phyloP scores from a whole-genome alignment of 2,797 vertebrate genomes.

The Sebastes minor region DNA sequence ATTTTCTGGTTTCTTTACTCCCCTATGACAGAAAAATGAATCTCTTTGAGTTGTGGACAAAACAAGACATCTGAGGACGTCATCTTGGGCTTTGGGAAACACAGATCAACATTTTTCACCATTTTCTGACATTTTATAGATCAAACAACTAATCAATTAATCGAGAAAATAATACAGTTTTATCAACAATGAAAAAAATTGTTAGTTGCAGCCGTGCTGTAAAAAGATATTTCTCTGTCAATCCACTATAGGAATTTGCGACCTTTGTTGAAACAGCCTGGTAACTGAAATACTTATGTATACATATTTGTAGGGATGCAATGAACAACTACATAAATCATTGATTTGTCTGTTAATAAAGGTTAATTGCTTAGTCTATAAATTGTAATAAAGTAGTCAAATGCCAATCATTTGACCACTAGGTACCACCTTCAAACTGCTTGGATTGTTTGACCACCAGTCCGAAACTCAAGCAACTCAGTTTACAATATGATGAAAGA shows the following conservation, averaged over 20 bases:
- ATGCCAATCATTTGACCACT: neutral
- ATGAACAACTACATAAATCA: neutral
- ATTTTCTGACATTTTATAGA: too few species aligned
- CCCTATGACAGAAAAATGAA: too few species aligned
- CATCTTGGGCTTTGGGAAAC: too few species aligned
- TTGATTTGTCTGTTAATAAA: neutral
- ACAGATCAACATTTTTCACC: too few species aligned
- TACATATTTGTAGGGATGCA: neutral
- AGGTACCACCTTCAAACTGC: neutral
- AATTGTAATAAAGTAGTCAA: neutral
- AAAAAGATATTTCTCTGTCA: neutral
- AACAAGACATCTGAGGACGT: too few species aligned
- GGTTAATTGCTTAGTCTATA: neutral
- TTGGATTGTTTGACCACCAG: neutral
- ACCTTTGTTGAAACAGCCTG: neutral
- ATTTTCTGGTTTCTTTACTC: too few species aligned
- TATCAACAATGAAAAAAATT: too few species aligned
- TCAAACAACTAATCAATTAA: neutral
- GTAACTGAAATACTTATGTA: neutral
- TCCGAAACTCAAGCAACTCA: neutral
- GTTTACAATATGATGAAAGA: neutral
- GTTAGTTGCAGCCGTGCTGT: too few species aligned
- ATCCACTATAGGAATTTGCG: neutral
- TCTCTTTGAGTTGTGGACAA: too few species aligned
- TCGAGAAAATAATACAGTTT: too few species aligned